Percentiles rank a stretch among this genome's conserved stretches.
phyloP scores from a whole-genome alignment of 2,888 invertebrate genomes.

The Erebia epiphron region DNA sequence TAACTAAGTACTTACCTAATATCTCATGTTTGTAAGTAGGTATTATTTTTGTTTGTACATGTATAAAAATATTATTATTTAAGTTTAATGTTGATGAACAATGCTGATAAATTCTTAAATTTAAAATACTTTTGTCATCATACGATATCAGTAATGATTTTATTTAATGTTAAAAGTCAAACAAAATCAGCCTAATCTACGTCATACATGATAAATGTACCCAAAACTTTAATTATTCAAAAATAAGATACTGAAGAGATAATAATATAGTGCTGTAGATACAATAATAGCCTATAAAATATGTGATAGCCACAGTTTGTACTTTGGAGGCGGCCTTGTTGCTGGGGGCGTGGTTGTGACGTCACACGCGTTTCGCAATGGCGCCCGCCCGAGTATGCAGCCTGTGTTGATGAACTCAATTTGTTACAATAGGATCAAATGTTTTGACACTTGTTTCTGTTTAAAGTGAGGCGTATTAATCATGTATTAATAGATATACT shows the following conservation, averaged over 20 bases:
- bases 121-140: background rate
- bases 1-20: no score
- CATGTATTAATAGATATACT: background rate
- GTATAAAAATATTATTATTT: no score
- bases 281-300: background rate
- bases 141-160: background rate
- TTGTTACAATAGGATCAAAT: constrained; percentile 31
- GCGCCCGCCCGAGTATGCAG: constrained; percentile 9
- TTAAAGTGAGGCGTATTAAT: constrained; percentile 23
- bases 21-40: no score
- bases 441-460: constrained; percentile 25
- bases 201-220: background rate
- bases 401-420: constrained; percentile 33
- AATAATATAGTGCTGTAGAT: background rate
- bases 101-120: background rate
- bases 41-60: no score
- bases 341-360: constrained; percentile 36
- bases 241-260: background rate
- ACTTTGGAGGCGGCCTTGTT: constrained; percentile 30
- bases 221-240: background rate
- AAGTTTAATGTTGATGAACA: background rate
- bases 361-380: constrained; percentile 28
- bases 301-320: constrained; percentile 23
- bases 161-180: constrained; percentile 4
- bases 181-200: constrained; percentile 11